A percentile compares a stretch with the other conserved stretches of the same genome.
phyloP scores from a whole-genome alignment of 2,888 invertebrate species.

The Parelbella ahira region DNA sequence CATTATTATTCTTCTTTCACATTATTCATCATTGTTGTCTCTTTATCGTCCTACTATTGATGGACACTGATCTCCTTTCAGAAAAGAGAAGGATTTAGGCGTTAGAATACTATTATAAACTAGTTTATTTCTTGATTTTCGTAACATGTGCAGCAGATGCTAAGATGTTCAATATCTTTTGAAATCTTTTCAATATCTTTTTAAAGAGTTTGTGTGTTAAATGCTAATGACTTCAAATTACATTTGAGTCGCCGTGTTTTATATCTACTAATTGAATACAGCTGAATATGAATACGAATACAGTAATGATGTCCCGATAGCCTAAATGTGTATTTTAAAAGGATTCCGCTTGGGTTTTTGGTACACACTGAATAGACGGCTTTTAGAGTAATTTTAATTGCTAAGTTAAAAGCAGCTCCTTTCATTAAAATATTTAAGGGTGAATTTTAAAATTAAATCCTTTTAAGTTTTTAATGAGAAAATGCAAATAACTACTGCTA shows the following conservation, averaged over 20 bases:
- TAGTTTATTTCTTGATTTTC: too few relatives aligned
- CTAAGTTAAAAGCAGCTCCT: constrained; percentile 24
- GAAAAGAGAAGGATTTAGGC: too few relatives aligned
- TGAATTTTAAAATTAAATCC: constrained; percentile 20
- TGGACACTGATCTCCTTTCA: too few relatives aligned
- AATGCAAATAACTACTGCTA: constrained; percentile 15
- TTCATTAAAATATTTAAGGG: constrained; percentile 24
- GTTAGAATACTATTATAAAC: too few relatives aligned
- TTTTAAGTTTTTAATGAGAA: constrained; percentile 21
- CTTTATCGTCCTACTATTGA: too few relatives aligned
- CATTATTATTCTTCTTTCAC: too few relatives aligned
- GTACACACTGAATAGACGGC: constrained; percentile 18
- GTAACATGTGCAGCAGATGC: too few relatives aligned
- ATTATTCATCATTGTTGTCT: too few relatives aligned
- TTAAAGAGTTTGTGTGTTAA: too few relatives aligned
- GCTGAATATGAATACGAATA: constrained; percentile 4
- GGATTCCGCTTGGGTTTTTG: constrained; percentile 19
- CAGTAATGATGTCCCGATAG: constrained; percentile 22
- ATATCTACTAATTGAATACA: constrained; percentile 8
- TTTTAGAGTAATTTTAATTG: constrained; percentile 25
- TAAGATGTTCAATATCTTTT: too few relatives aligned
- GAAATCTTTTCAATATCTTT: too few relatives aligned
- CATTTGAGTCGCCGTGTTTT: too few relatives aligned
- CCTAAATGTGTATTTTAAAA: constrained; percentile 18
- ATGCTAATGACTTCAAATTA: constrained; percentile 19